Conservation (phyloP, 1,140 invertebrate genomes). For the Caerostris extrusa region DNA sequence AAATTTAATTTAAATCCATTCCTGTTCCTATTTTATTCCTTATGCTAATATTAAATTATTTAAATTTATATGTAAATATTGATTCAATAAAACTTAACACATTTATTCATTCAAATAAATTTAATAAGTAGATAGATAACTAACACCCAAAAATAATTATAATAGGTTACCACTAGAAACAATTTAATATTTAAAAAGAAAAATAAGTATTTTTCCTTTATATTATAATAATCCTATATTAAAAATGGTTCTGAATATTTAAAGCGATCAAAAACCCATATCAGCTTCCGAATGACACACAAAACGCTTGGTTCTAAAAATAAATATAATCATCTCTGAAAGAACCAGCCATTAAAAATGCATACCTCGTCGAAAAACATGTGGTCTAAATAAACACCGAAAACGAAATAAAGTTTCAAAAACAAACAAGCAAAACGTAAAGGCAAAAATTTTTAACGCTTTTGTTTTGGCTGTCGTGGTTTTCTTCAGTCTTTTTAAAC, state of each 20-base stretch:
- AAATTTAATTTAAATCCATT: too few species aligned
- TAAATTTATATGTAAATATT: too few species aligned
- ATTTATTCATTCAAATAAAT: too few species aligned
- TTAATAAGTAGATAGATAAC: too few species aligned
- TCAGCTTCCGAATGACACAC: neutral
- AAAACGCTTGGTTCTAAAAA: neutral
- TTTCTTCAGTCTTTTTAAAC: constrained; percentile 40
- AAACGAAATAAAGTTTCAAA: neutral
- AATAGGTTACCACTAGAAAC: too few species aligned
- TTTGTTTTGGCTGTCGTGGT: neutral
- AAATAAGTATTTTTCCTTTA: too few species aligned
- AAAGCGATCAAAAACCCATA: neutral
- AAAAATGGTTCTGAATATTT: neutral
- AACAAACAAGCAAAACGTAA: neutral
- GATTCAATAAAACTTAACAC: too few species aligned
- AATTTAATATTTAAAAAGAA: too few species aligned
- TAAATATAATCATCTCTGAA: neutral
- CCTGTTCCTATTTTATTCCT: too few species aligned
- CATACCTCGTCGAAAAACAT: neutral
- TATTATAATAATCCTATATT: too few species aligned
- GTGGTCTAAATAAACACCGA: constrained; percentile 19
- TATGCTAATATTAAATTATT: too few species aligned
- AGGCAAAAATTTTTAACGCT: neutral
- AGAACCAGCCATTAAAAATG: neutral
- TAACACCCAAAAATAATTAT: too few species aligned